Evolutionary conservation across 2,888 invertebrate species (phyloP), one percentile per base, ranked within the genome.

Genomic region (Malthinus seriepunctatus): DNA sequence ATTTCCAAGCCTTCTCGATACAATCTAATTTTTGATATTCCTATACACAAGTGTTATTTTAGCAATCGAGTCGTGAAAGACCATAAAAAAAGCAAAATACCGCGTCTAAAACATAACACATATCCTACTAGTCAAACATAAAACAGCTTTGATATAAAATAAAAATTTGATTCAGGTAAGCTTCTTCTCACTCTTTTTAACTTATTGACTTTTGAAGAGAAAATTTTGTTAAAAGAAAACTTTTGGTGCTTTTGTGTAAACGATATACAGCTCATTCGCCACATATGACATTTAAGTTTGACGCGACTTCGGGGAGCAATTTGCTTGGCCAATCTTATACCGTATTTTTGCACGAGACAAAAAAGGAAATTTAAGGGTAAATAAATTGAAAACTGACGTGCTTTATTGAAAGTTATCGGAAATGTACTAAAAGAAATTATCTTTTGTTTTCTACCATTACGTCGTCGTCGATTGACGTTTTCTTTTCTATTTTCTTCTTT

Each of bases 281-380:
- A 62, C 62, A 62, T 62, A 62, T 76, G 77, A 76, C 77, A 77
- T 77, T 77, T 75, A 75, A 74, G 71, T 70, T 73, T 74, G 76
- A 76, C 74, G 74, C 71, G 75, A 69, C 76, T 71, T 73, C 64
- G 44, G 76, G 76, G 76, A 75, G 72, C 75, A 71, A 75, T 77
- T 76, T 73, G 67, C 72, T 68, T 69, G 71, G 73, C 76, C 76
- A 75, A 77, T 77, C 76, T 76, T 76, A 73, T 71, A 71, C 70
- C 68, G 70, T 67, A 68, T 67, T 65, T 65, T 64, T 63, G 68
- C 64, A 2, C 67, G 64, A 65, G 68, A 71, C 68, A 71, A 70
- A 69, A 42, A 71, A 60, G 61, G 58, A 65, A 72, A 73, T 74
- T 75, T 74, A 71, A 73, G 75, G 72, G 73, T 73, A 72, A 71